These are phyloP conservation scores for Oreochromis tanganicae DNA, from an alignment of 2,113 vertebrate species.

Conservation along the genomic window DNA sequence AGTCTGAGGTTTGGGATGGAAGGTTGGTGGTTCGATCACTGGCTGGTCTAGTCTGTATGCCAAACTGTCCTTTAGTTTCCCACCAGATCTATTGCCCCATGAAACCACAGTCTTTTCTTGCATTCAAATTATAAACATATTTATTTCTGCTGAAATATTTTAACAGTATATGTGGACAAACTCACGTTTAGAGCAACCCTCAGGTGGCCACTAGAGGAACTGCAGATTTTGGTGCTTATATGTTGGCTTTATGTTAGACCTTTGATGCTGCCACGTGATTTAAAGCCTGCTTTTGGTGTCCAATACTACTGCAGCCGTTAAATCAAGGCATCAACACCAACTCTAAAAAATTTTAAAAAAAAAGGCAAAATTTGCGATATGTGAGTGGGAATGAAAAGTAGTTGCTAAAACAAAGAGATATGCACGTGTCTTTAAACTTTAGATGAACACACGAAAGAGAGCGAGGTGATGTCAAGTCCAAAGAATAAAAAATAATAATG, in stretches of 20 bases:
- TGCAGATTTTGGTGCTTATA: background rate
- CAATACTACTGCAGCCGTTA: background rate
- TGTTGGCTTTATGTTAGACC: background rate
- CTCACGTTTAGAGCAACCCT: background rate
- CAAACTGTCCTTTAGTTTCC: background rate
- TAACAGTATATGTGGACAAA: background rate
- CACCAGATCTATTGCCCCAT: background rate
- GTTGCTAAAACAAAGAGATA: background rate
- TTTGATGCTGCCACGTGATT: background rate
- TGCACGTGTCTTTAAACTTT: background rate
- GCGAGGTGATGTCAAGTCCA: background rate
- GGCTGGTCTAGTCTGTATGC: background rate
- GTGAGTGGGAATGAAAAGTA: background rate
- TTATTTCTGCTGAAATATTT: background rate
- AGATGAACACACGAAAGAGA: background rate
- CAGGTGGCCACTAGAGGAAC: background rate
- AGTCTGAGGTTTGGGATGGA: background rate
- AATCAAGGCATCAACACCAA: background rate
- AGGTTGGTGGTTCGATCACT: background rate
- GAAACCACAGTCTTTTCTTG: background rate
- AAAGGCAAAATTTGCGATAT: too few species aligned
- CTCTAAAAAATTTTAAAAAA: background rate
- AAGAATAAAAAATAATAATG: accelerated
- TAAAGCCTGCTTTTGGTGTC: background rate
- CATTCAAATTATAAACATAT: background rate